phyloP scores from a whole-genome alignment of 2,113 vertebrate genomes.

The Lontra canadensis region DNA sequence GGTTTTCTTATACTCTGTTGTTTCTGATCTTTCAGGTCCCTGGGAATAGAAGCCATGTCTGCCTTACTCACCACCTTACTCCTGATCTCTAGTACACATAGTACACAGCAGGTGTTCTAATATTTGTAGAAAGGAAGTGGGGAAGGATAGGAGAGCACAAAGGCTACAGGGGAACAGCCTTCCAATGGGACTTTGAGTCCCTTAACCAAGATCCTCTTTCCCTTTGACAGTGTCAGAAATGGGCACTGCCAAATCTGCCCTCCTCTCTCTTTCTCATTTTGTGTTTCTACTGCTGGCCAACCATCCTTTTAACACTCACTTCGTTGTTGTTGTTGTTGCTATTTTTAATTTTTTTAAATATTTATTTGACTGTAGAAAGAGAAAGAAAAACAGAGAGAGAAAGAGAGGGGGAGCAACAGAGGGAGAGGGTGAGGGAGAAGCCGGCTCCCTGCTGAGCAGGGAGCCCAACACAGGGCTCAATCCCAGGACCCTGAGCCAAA shows the following conservation, averaged over 20 bases:
- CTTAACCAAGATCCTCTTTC: neutral
- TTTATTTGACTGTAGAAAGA: neutral
- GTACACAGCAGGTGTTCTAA: neutral
- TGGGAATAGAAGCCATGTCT: neutral
- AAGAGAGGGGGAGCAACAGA: no score
- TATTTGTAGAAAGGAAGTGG: neutral
- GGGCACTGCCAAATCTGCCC: neutral
- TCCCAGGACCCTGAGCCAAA: no score
- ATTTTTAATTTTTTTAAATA: neutral
- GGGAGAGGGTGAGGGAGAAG: no score
- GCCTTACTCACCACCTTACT: neutral
- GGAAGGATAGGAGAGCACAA: neutral
- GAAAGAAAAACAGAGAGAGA: no score
- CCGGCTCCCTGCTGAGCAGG: no score
- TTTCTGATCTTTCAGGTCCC: neutral
- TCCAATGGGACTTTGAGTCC: rapidly evolving
- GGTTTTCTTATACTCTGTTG: neutral
- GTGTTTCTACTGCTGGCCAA: neutral
- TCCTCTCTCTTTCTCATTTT: neutral
- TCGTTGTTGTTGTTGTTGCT: neutral
- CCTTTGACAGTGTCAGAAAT: neutral
- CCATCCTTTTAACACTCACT: neutral
- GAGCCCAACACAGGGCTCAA: no score
- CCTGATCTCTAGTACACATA: neutral
- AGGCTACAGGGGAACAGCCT: neutral